phyloP scores from a whole-genome alignment of 2,113 vertebrate species.

The Phylloscopus trochiloides region DNA sequence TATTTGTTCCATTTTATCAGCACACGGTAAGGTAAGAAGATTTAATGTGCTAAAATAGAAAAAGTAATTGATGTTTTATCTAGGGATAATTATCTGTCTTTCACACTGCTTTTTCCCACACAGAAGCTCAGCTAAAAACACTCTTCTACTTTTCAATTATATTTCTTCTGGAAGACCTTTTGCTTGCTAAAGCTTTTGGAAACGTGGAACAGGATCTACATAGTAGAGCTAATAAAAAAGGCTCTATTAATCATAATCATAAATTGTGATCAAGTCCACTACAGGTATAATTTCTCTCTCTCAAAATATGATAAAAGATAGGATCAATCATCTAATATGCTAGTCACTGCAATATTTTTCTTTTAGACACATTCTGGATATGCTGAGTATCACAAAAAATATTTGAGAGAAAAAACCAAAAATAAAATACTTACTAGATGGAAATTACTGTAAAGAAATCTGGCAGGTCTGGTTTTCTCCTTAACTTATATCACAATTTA shows the following conservation, averaged over 20 bases:
- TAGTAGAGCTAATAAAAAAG: neutral
- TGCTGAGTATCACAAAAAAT: neutral
- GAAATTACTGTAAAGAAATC: neutral
- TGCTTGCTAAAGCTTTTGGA: neutral
- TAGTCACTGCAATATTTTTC: neutral
- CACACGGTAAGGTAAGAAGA: neutral
- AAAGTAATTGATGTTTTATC: conserved; percentile 22
- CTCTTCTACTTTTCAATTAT: neutral
- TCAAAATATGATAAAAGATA: conserved; percentile 21
- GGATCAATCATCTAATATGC: neutral
- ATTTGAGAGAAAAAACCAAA: neutral
- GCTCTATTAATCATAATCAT: conserved; percentile 20
- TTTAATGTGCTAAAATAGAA: neutral
- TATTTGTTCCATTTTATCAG: neutral
- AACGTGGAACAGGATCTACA: neutral
- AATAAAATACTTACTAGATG: neutral
- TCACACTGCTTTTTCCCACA: neutral
- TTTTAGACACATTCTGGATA: neutral
- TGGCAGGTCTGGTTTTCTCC: neutral
- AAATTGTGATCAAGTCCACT: neutral
- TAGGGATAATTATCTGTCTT: conserved; percentile 20
- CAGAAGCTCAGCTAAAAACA: neutral
- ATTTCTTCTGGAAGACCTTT: conserved; percentile 6
- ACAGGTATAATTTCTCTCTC: conserved; percentile 3
- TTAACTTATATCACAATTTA: neutral